Base-by-base conservation (phyloP, 2,888 invertebrate species). In the Antheraea assamensis region DNA sequence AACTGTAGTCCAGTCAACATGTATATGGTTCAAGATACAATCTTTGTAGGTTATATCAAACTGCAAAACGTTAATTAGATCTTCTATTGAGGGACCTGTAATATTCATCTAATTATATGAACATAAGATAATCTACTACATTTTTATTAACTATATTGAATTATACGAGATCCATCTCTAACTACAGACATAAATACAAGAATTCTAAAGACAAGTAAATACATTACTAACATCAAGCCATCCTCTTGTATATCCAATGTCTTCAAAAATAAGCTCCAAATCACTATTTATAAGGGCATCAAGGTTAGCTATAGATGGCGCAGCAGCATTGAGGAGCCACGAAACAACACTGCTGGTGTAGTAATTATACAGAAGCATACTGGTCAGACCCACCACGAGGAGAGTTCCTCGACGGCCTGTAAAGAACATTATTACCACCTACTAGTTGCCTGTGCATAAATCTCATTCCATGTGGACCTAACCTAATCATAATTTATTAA, bases 281-380 rank as follows among this genome's bases (percentile, higher is more conserved):
- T 92, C 87, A 76, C 95, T 95, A 72, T 87, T 85, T 15, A 95
- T 90, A 30, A 96, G 90, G 17, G 93, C 94, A n/a, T 92, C 92
- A 21, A 95, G 79, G 31, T 90, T 89, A 55, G 87, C 88, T 31
- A 95, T 87, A 13, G 92, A 91, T 2, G 92, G 91, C 0, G 94
- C 90, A 0, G 92, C 91, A 0, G 94, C 94, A 74, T 90, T 95
- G 68, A 96, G 88, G n/a, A 95, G 87, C 85, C 95, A 95, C 0
- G 95, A 95, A 1, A 96, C 95, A 66, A 96, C 95, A 78, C 95
- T 95, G 74, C 95, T 95, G 0, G 96, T 95, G 85, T 95, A 96
- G 87, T 95, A 96, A 85, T 95, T 95, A 82, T 95, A 95, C 1
- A 95, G 86, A 13, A 96, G 82, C 87, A 95, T 90, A 76, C 93